Percentiles rank a stretch among this genome's conserved stretches.
Conservation (phyloP, 1,140 invertebrate genomes). For the Cyclargus thomasi region DNA sequence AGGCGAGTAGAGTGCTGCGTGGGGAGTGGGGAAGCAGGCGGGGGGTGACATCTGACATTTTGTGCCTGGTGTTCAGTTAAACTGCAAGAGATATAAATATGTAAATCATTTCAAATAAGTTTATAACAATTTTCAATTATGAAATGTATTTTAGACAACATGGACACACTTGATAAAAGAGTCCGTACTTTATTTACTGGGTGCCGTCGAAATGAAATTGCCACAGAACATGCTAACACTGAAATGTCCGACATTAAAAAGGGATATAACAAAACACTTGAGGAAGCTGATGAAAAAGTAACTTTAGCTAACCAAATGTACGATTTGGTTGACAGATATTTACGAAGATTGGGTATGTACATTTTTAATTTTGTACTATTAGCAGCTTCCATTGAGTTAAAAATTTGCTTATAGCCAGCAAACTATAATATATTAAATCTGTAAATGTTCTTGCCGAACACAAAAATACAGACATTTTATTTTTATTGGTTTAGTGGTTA, state of each 20-base stretch:
- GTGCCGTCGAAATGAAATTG: conserved; percentile 85
- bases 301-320: conserved; percentile 95
- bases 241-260: conserved; percentile 90
- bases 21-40: no score
- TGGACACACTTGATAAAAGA: conserved; percentile 94
- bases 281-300: conserved; percentile 93
- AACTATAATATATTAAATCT: no score
- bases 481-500: no score
- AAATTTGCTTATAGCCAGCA: no score
- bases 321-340: conserved; percentile 94
- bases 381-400: no score
- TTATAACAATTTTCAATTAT: conserved; percentile 17
- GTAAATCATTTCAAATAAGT: conserved; percentile 11
- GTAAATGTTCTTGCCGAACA: no score
- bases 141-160: conserved; percentile 81
- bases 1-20: no score
- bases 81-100: no score
- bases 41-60: no score
- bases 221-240: conserved; percentile 85
- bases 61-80: no score
- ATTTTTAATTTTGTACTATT: neutral
- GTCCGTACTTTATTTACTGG: conserved; percentile 91
- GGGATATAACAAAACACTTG: conserved; percentile 94
- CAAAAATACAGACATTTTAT: no score
- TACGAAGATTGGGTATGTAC: conserved; percentile 84